Evolutionary conservation across 1,140 invertebrate species (phyloP).

Genomic region (Nixonia krombeini): DNA sequence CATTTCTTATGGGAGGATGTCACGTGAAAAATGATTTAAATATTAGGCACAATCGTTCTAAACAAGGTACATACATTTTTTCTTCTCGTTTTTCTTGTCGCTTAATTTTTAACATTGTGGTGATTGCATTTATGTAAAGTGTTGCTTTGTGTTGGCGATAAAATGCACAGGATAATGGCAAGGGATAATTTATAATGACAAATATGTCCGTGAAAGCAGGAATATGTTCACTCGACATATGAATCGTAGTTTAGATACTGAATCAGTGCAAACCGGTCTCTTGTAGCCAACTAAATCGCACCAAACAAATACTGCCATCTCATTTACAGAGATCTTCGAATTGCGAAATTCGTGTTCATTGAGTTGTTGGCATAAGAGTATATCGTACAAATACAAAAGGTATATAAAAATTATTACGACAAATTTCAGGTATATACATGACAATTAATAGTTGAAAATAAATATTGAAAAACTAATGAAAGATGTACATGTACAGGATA

Average conservation of each 20-base stretch:
- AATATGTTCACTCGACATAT: slow-evolving; percentile 25
- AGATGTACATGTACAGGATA: slow-evolving; percentile 45
- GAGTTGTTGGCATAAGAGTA: slow-evolving; percentile 17
- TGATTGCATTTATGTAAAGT: slow-evolving; percentile 39
- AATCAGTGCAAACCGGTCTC: slow-evolving; percentile 21
- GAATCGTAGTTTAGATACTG: slow-evolving; percentile 27
- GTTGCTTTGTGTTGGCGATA: slow-evolving; percentile 22
- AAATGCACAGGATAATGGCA: slow-evolving; percentile 7
- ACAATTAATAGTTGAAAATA: slow-evolving; percentile 43
- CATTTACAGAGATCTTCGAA: slow-evolving; percentile 12
- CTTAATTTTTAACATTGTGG: slow-evolving; percentile 19
- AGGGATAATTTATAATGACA: slow-evolving; percentile 21
- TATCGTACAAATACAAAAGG: slow-evolving; percentile 31
- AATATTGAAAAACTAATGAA: slow-evolving; percentile 39
- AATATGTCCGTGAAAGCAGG: slow-evolving; percentile 15
- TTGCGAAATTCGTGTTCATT: slow-evolving; percentile 20
- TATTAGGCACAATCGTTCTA: neutral
- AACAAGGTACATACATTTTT: slow-evolving; percentile 4
- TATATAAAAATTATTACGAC: slow-evolving; percentile 18
- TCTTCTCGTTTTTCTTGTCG: neutral
- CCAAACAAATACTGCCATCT: slow-evolving; percentile 33
- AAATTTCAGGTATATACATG: slow-evolving; percentile 27
- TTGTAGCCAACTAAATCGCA: slow-evolving; percentile 23
- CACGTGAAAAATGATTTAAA: neutral
- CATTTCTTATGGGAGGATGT: neutral